Percentiles rank a stretch among this genome's conserved stretches.
These are phyloP conservation scores for Otolemur garnettii DNA, from an alignment of 2,113 vertebrate species.

Conservation along the genomic window DNA sequence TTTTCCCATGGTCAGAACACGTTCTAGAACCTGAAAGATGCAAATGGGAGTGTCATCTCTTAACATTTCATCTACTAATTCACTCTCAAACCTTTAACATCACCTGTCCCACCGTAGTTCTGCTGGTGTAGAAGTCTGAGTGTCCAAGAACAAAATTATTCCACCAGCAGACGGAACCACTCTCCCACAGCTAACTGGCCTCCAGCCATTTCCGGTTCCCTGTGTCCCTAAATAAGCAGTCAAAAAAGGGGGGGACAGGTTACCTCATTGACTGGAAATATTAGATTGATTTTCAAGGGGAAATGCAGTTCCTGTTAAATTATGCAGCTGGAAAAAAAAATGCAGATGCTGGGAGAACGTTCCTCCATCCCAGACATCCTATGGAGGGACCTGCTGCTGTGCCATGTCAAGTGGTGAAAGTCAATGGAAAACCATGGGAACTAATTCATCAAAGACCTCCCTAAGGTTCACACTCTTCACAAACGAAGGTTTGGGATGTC, in stretches of 20 bases:
- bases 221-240: background rate
- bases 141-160: background rate
- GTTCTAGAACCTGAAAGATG: background rate
- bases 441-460: accelerated
- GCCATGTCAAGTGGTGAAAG: background rate
- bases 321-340: too few species aligned
- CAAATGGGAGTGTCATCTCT: background rate
- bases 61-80: background rate
- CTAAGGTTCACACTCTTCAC: background rate
- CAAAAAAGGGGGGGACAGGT: background rate
- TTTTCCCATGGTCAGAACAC: background rate
- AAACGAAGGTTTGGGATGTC: background rate
- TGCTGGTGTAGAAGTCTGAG: background rate
- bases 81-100: background rate
- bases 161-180: background rate
- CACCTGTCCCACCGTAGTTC: background rate
- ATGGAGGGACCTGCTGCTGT: too few species aligned
- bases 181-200: background rate
- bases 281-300: background rate
- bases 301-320: background rate
- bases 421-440: background rate
- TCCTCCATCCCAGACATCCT: background rate
- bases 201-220: background rate
- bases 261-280: background rate
- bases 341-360: background rate